These are phyloP conservation scores for Carettochelys insculpta DNA, from an alignment of 2,113 vertebrate species.

Conservation along the genomic window DNA sequence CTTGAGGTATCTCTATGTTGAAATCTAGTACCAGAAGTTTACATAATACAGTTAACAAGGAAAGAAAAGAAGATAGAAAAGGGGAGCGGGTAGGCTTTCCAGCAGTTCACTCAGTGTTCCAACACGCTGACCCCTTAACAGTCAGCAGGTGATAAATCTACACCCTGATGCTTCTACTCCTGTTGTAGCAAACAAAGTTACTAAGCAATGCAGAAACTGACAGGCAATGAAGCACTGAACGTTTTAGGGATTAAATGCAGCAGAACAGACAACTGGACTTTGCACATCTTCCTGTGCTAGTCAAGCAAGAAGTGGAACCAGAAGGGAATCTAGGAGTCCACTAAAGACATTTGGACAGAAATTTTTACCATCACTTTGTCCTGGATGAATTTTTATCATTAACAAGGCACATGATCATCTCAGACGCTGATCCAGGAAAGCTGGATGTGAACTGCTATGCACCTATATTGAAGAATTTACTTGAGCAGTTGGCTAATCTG, in stretches of 20 bases:
- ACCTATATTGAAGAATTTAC: not conserved
- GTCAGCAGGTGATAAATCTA: not conserved
- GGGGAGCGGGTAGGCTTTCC: not conserved
- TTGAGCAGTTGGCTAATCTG: not conserved
- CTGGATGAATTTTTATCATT: not conserved
- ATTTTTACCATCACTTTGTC: not conserved
- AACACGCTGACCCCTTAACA: not conserved
- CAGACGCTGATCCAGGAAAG: not conserved
- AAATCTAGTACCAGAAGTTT: not conserved
- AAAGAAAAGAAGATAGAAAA: not conserved
- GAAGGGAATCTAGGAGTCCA: not conserved
- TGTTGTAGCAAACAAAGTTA: slow-evolving; percentile 36
- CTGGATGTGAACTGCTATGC: not conserved
- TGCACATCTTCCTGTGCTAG: not conserved
- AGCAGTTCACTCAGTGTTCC: slow-evolving; percentile 9
- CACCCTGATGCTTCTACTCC: not conserved
- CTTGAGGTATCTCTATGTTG: not conserved
- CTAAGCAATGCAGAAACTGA: slow-evolving; percentile 16
- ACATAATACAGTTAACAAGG: not conserved
- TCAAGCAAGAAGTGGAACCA: not conserved
- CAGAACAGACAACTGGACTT: not conserved
- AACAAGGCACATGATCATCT: rapidly evolving
- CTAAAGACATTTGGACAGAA: not conserved
- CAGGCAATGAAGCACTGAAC: not conserved
- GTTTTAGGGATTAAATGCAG: not conserved